Conservation (phyloP, 1,140 invertebrate genomes). For the Sitophilus oryzae region DNA sequence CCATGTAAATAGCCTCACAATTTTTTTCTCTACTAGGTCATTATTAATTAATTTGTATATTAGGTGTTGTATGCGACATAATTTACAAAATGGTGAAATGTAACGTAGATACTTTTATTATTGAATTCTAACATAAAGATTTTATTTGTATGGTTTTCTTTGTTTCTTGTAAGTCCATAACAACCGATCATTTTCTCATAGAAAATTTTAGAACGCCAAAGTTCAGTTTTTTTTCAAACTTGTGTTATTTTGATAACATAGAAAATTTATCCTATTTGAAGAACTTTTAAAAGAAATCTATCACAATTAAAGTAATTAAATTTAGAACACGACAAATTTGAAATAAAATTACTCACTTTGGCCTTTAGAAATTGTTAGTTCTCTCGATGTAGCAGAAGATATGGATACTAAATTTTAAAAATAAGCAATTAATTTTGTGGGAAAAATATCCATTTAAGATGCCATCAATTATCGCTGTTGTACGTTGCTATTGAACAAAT, state of each 20-base stretch:
- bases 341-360: constrained; percentile 19
- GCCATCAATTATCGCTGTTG: constrained; percentile 27
- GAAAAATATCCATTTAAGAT: constrained; percentile 24
- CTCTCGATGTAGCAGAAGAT: constrained; percentile 7
- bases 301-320: background rate
- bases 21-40: constrained; percentile 22
- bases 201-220: too few species aligned
- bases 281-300: too few species aligned
- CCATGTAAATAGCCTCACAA: constrained; percentile 19
- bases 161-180: constrained; percentile 14
- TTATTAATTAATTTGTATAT: constrained; percentile 25
- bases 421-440: constrained; percentile 10
- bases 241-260: background rate
- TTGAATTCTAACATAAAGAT: constrained; percentile 19
- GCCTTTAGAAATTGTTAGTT: constrained; percentile 13
- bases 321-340: background rate
- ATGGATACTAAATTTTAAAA: constrained; percentile 24
- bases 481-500: constrained; percentile 25
- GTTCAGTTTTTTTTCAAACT: constrained; percentile 3
- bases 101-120: constrained; percentile 21
- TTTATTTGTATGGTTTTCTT: constrained; percentile 21
- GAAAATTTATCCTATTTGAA: background rate
- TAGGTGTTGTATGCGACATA: constrained; percentile 20
- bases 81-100: constrained; percentile 19
- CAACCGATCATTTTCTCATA: background rate